Evolutionary conservation across 2,797 vertebrate genomes (phyloP).

Genomic region (Serranus cabrilla): DNA sequence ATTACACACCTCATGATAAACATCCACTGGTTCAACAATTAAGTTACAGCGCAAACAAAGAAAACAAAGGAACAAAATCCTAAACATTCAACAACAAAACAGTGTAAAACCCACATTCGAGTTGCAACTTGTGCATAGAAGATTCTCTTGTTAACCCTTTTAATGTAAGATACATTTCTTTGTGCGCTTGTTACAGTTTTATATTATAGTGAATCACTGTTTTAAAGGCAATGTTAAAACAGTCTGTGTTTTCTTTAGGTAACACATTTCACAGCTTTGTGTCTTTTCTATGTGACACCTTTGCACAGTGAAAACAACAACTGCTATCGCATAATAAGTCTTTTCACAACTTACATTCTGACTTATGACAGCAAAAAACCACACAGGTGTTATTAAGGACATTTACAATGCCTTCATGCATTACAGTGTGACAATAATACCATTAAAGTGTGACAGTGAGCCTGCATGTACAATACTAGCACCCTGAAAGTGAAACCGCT

Average conservation of each 20-base stretch:
- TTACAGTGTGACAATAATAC: neutral
- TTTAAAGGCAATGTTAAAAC: neutral
- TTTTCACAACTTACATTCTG: slow-evolving; percentile 4
- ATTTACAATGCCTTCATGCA: neutral
- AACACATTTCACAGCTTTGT: slow-evolving; percentile 20
- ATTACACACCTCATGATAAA: neutral
- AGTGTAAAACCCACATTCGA: neutral
- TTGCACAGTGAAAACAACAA: neutral
- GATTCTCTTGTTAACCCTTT: neutral
- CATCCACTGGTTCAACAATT: neutral
- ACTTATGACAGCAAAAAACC: neutral
- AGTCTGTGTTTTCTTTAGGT: neutral
- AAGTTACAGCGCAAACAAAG: neutral
- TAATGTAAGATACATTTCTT: neutral
- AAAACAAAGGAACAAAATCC: neutral
- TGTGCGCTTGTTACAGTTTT: neutral
- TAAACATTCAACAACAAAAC: neutral
- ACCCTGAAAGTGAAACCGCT: neutral
- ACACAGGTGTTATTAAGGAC: neutral
- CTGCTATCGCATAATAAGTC: neutral
- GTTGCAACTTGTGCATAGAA: neutral
- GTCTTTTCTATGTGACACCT: neutral
- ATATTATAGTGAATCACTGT: neutral
- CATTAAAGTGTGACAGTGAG: neutral
- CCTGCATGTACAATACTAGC: neutral